A percentile compares a stretch with the other conserved stretches of the same genome.
phyloP scores from a whole-genome alignment of 2,888 invertebrate genomes.

The Habroteleia sp. region DNA sequence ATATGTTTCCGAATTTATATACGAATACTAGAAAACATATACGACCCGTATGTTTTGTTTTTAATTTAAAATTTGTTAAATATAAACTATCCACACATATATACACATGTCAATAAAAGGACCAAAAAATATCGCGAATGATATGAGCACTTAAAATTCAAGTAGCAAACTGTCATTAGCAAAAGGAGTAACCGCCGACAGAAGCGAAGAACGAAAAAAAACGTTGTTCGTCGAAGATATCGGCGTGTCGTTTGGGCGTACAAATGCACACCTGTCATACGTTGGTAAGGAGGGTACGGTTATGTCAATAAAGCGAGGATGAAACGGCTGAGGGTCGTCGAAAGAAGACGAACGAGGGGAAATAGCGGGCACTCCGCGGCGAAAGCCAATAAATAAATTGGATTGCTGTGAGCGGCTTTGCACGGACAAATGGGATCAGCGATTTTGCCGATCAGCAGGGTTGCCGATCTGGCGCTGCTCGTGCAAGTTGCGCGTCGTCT shows the following conservation, averaged over 20 bases:
- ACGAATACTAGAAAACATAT: no score
- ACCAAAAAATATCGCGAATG: no score
- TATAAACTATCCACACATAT: no score
- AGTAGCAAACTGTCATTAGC: no score
- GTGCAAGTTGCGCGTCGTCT: conserved; percentile 31
- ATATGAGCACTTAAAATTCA: no score
- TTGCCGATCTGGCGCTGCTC: conserved; percentile 52
- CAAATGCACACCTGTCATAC: conserved; percentile 51
- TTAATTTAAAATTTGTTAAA: no score
- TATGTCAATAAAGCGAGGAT: conserved; percentile 41
- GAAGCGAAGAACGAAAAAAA: conserved; percentile 5
- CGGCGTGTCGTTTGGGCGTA: conserved; percentile 10
- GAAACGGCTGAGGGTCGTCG: conserved; percentile 45
- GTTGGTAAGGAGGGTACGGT: conserved; percentile 9
- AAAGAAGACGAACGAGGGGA: conserved; percentile 45
- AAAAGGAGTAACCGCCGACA: no score
- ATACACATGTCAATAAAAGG: no score
- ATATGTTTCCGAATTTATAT: no score
- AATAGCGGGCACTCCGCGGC: conserved; percentile 62
- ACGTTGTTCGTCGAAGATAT: conserved; percentile 13
- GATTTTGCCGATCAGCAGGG: conserved; percentile 75
- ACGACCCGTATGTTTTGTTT: no score
- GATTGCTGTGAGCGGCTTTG: conserved; percentile 78
- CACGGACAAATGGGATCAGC: conserved; percentile 80
- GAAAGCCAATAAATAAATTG: conserved; percentile 81